Evolutionary conservation across 2,888 invertebrate species (phyloP), one percentile per base, ranked within the genome.

Genomic region (Andrena fulva): DNA sequence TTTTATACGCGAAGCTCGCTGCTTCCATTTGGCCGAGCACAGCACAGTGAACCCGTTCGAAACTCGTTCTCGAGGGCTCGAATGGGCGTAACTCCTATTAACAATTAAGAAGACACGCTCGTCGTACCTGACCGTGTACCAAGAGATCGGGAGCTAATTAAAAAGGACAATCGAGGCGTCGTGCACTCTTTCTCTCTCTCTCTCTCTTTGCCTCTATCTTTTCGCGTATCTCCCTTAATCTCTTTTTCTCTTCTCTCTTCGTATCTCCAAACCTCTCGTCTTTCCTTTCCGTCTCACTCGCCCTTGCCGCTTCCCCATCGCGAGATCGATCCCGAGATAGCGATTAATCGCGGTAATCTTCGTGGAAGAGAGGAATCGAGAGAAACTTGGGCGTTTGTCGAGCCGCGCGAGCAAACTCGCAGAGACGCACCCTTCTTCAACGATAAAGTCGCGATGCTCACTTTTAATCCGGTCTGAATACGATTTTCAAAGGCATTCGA

Each of bases 51-150:
- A 50, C 42, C 56, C 75, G 77, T 62, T 78, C 79, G 67, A 82
- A 89, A 89, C 87, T 81, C 84, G 89, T 89, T 89, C 76, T 33
- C 66, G 75, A 54, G 66, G 68, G 27, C 73, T 78, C 77, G 76
- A 82, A 85, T 80, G 84, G 87, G 83, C 87, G 89, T 84, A 85
- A 87, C 85, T 87, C 87, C 84, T 85, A 86, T 89, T 87, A 89
- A 88, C 87, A 90, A 90, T 90, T 89, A 91, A 91, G 87, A 87
- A 80, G 85, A 90, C 83, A 82, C 77, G 86, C 71, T 79, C 72
- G 72, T 63, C 60, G 77, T 77, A 69, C 62, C 66, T 60, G 67
- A 33, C 62, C n/a, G 70, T 52, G 56, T 35, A 86, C 75, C 69
- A 68, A 80, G 80, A 79, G 54, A 62, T 69, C 59, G 77, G 74